These are phyloP conservation scores for Ascaphus truei DNA, from an alignment of 2,113 vertebrate genomes.

Conservation along the genomic window DNA sequence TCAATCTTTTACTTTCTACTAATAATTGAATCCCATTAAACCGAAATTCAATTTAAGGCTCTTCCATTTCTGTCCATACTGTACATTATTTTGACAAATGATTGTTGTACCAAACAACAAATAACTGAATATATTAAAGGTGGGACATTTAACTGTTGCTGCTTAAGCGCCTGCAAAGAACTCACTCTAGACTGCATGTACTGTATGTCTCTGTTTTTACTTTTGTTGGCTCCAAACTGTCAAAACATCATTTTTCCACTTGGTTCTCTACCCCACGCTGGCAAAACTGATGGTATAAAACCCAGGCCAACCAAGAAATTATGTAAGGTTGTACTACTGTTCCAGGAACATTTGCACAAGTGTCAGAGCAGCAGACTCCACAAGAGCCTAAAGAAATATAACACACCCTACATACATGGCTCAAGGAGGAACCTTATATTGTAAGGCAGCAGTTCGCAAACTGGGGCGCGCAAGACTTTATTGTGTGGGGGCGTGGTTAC, in stretches of 20 bases:
- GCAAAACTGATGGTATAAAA: slow-evolving; percentile 12
- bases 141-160: no score
- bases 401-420: no score
- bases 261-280: slow-evolving; percentile 9
- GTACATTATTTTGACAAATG: no score
- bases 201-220: background rate
- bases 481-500: no score
- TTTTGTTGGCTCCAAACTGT: background rate
- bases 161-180: no score
- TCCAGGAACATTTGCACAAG: background rate
- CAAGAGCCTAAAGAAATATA: no score
- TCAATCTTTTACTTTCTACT: background rate
- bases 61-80: background rate
- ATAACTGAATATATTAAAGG: no score
- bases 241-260: background rate
- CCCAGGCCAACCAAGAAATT: slow-evolving; percentile 4
- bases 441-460: no score
- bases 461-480: no score
- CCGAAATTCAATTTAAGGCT: background rate
- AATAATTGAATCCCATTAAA: background rate
- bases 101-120: no score
- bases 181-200: no score
- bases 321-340: slow-evolving; percentile 7
- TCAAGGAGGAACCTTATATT: no score
- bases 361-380: background rate